phyloP scores from a whole-genome alignment of 2,113 vertebrate genomes.

The Ranitomeya imitator region DNA sequence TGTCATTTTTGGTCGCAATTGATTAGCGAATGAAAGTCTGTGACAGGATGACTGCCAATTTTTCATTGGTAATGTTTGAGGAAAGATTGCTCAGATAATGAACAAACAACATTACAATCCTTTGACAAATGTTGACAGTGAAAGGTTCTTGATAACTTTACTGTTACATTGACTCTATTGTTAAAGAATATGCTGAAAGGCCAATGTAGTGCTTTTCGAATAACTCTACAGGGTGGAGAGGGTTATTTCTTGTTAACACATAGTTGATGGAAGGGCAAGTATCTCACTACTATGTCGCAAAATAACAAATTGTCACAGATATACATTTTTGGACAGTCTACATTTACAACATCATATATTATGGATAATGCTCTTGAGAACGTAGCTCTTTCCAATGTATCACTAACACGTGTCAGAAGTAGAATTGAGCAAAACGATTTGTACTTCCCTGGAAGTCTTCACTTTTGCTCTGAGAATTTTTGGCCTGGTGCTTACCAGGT shows the following conservation, averaged over 20 bases:
- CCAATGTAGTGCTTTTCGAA: not conserved
- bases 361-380: no score
- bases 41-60: constrained; percentile 30
- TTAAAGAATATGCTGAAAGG: constrained; percentile 11
- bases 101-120: constrained; percentile 52
- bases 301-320: not conserved
- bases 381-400: no score
- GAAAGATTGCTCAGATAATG: constrained; percentile 50
- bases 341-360: no score
- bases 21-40: constrained; percentile 45
- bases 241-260: constrained; percentile 37
- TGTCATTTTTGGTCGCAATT: constrained; percentile 51
- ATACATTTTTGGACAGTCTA: no score
- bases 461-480: no score
- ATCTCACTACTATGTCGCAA: not conserved
- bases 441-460: no score
- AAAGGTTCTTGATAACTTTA: constrained; percentile 44
- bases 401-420: no score
- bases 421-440: no score
- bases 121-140: constrained; percentile 54
- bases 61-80: constrained; percentile 46
- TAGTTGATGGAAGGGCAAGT: not conserved
- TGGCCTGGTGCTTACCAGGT: no score
- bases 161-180: constrained; percentile 44
- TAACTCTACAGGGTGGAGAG: constrained; percentile 3